A percentile compares a stretch with the other conserved stretches of the same genome.
phyloP scores from a whole-genome alignment of 2,888 invertebrate genomes.

The Homarus gammarus region DNA sequence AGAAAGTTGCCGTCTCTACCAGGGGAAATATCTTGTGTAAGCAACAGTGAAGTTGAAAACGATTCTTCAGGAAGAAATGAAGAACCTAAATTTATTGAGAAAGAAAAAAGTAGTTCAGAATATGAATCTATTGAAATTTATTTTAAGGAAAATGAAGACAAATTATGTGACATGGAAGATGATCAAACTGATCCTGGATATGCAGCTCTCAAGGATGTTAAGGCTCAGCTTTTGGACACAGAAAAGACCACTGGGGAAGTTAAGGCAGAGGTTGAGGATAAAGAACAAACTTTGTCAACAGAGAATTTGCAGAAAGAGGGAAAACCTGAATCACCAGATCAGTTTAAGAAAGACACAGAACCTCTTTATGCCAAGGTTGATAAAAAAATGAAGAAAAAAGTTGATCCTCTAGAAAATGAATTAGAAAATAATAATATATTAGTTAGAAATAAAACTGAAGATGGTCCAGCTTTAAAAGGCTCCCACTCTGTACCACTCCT shows the following conservation, averaged over 20 bases:
- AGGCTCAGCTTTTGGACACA: not conserved
- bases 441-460: not conserved
- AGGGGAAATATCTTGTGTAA: not conserved
- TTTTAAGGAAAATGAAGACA: not conserved
- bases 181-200: slow-evolving; percentile 3
- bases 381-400: slow-evolving; percentile 24
- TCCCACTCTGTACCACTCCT: slow-evolving; percentile 4
- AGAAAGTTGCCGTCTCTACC: not conserved
- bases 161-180: not conserved
- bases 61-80: not conserved
- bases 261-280: not conserved
- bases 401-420: not conserved
- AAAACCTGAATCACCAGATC: not conserved
- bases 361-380: slow-evolving; percentile 25
- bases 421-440: not conserved
- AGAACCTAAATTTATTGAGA: not conserved
- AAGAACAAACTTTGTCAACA: slow-evolving; percentile 7
- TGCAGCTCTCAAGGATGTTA: slow-evolving; percentile 12
- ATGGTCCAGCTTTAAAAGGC: not conserved
- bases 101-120: not conserved
- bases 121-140: not conserved
- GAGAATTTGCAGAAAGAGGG: not conserved
- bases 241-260: not conserved
- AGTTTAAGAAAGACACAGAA: not conserved
- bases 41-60: not conserved